Base-by-base conservation (phyloP, 2,113 vertebrate genomes). In the Vicugna pacos region DNA sequence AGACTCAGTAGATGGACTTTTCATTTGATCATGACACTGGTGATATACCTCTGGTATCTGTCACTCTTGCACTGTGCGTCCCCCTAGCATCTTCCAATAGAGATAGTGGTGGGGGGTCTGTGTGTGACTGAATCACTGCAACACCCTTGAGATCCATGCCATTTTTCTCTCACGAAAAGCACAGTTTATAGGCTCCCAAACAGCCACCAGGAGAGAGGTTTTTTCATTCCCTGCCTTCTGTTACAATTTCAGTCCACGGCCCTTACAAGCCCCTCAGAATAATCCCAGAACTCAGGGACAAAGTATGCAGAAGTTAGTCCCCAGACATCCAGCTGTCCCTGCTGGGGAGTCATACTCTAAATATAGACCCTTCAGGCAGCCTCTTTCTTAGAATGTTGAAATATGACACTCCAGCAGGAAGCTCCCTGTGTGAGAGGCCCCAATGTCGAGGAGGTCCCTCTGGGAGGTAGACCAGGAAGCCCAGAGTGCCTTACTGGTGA, bases 341-440 rank as follows among this genome's bases (percentile, higher is more conserved):
- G 14, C 50, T 38, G 24, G 69, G 64, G 62, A 70, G 93, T 96
- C 94, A 97, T 38, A 86, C 38, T 86, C 89, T 96, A 96, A 97
- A 96, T 96, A 96, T 89, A 97, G 65, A 75, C 50, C 50, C 56
- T 81, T 42, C 72, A 91, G 35, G 89, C 81, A 91, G 89, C 89
- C 56, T 96, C 73, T 81, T 95, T 93, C 77, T 86, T 79, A 97
- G 85, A 97, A 89, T 46, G 35, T 26, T 94, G 95, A 96, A 98
- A 96, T 82, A 54, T 82, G 94, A 96, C 67, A 94, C 96, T 19
- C n/a, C 28, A 75, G 89, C 65, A 69, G 79, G 72, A 95, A 92
- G 64, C 62, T 79, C 58, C 65, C 38, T 12, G 32, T 14, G 4
- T 46, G 65, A 96, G 93, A 87, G 85, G 73, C 80, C 58, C 86